Conservation (phyloP, 2,113 vertebrate genomes). For the Neodontobutis hainanensis region DNA sequence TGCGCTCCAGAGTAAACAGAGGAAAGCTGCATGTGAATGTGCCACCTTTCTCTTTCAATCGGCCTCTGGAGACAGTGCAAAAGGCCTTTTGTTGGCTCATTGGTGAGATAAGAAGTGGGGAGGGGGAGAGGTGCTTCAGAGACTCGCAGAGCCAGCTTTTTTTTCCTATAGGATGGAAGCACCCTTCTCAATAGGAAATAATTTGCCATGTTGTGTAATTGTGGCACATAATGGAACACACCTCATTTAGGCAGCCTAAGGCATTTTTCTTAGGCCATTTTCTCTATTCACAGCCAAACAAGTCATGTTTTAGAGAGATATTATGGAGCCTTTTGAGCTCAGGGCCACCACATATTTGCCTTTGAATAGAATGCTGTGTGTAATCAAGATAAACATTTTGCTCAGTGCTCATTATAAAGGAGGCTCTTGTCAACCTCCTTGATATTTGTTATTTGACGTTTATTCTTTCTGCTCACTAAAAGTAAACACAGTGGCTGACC, state of each 20-base stretch:
- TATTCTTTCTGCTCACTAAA: conserved; percentile 22
- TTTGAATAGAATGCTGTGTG: conserved; percentile 63
- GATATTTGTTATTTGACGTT: conserved; percentile 49
- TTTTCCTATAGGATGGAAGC: conserved; percentile 62
- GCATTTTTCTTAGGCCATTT: conserved; percentile 57
- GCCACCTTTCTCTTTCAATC: conserved; percentile 70
- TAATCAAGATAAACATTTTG: conserved; percentile 65
- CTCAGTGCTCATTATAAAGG: conserved; percentile 47
- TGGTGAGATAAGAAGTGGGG: conserved; percentile 67
- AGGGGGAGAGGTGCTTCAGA: conserved; percentile 26
- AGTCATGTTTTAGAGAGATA: conserved; percentile 70
- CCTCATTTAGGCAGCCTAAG: conserved; percentile 64
- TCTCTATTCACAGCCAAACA: conserved; percentile 60
- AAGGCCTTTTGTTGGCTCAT: conserved; percentile 71
- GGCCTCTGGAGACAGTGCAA: conserved; percentile 63
- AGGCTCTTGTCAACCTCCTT: conserved; percentile 36
- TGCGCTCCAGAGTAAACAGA: conserved; percentile 59
- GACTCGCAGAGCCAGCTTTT: conserved; percentile 61
- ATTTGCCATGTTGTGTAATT: conserved; percentile 76
- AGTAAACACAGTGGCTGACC: conserved; percentile 53
- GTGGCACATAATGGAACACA: conserved; percentile 69
- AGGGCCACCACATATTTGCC: conserved; percentile 55
- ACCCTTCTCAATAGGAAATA: conserved; percentile 70
- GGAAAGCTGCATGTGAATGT: conserved; percentile 61
- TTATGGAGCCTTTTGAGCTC: conserved; percentile 62